Conservation (phyloP, 2,797 vertebrate genomes). For the Aselliscus stoliczkanus region DNA sequence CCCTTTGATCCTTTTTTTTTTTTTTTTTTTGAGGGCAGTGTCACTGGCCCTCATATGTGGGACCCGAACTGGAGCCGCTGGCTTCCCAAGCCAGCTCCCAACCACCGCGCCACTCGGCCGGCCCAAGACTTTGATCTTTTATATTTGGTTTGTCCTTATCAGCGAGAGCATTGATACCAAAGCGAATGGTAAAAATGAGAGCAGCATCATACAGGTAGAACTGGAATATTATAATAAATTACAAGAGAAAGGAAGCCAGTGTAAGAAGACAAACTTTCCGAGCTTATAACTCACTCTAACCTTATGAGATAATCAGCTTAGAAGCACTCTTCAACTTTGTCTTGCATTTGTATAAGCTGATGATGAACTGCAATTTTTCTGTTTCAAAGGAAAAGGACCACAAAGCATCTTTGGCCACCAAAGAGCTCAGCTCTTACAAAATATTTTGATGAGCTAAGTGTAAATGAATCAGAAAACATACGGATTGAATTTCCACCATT, state of each 20-base stretch:
- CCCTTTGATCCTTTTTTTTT: conserved; percentile 33
- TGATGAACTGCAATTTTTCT: conserved; percentile 19
- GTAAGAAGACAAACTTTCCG: background rate
- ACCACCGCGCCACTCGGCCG: too few species aligned
- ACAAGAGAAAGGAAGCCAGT: background rate
- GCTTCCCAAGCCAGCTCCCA: too few species aligned
- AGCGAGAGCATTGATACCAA: background rate
- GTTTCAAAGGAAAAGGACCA: conserved; percentile 41
- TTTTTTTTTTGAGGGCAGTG: too few species aligned
- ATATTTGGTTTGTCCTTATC: conserved; percentile 32
- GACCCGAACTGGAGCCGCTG: too few species aligned
- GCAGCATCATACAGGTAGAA: background rate
- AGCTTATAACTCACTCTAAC: background rate
- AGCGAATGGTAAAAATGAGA: background rate
- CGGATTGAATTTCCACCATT: conserved; percentile 53
- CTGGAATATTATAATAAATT: background rate
- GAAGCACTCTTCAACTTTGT: background rate
- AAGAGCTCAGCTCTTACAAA: conserved; percentile 53
- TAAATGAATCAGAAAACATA: conserved; percentile 64
- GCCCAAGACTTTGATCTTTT: too few species aligned
- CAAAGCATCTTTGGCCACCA: conserved; percentile 43
- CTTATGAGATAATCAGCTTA: conserved; percentile 32
- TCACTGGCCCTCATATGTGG: too few species aligned
- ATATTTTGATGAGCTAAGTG: conserved; percentile 68
- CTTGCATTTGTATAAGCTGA: conserved; percentile 2